Percentiles rank a stretch among this genome's conserved stretches.
These are phyloP conservation scores for Rattus norvegicus DNA, from an alignment of 2,113 vertebrate genomes.

Conservation along the genomic window GRCr8 NC_086020.1:126226001-126226500, in stretches of 20 bases:
- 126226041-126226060: background rate
- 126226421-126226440: background rate
- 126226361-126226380: background rate
- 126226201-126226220: background rate
- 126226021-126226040: background rate
- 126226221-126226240: background rate
- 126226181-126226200: background rate
- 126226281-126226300: background rate
- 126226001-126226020: background rate
- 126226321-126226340: background rate
- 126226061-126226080: background rate
- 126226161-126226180: background rate
- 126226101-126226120: background rate
- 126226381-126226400: background rate
- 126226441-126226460: background rate
- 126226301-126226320: background rate
- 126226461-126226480: background rate
- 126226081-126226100: background rate
- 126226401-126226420: background rate
- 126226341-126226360: background rate
- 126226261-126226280: background rate
- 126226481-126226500: background rate
- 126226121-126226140: background rate
- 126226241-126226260: background rate
- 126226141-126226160: background rate